Percentiles rank a stretch among this genome's conserved stretches.
These are phyloP conservation scores for Drosophila villosipedis DNA, from an alignment of 2,888 invertebrate genomes.

Conservation along the genomic window DNA sequence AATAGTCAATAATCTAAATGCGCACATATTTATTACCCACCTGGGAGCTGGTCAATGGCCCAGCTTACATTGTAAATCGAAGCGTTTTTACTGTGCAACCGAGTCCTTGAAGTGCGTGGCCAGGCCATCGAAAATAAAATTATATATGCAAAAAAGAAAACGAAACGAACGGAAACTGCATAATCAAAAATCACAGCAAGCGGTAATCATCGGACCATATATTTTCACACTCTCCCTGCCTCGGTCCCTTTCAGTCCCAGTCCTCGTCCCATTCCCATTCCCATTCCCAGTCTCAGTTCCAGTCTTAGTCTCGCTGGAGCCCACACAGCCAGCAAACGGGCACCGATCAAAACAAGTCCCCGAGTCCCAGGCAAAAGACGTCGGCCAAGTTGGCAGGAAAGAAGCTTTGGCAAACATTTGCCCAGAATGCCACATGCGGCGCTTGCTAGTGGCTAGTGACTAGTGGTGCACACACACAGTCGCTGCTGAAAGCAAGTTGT, in stretches of 20 bases:
- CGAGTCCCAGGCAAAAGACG: constrained; percentile 35
- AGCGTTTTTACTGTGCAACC: constrained; percentile 32
- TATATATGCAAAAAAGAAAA: constrained; percentile 72
- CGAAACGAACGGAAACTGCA: constrained; percentile 75
- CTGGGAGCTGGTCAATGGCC: constrained; percentile 40
- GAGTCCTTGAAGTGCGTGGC: constrained; percentile 68
- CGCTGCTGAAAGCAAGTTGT: constrained; percentile 65
- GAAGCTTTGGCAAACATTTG: constrained; percentile 52
- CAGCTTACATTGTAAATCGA: constrained; percentile 43
- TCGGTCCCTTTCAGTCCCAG: not conserved
- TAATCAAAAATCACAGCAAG: constrained; percentile 79
- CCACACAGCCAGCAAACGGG: constrained; percentile 65
- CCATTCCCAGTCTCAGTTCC: not conserved
- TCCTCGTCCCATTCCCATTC: not conserved
- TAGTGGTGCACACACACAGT: constrained; percentile 5
- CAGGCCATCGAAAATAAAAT: constrained; percentile 49
- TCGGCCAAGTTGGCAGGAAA: constrained; percentile 24
- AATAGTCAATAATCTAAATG: not conserved
- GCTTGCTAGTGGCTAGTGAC: constrained; percentile 14
- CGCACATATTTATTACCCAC: constrained; percentile 20
- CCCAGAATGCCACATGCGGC: constrained; percentile 58
- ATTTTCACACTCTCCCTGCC: constrained; percentile 55
- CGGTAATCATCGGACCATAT: constrained; percentile 80
- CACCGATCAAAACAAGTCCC: constrained; percentile 75
- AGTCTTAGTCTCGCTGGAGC: constrained; percentile 37